Base-by-base conservation (phyloP, 2,888 invertebrate species). In the Spilosoma lubricipeda region DNA sequence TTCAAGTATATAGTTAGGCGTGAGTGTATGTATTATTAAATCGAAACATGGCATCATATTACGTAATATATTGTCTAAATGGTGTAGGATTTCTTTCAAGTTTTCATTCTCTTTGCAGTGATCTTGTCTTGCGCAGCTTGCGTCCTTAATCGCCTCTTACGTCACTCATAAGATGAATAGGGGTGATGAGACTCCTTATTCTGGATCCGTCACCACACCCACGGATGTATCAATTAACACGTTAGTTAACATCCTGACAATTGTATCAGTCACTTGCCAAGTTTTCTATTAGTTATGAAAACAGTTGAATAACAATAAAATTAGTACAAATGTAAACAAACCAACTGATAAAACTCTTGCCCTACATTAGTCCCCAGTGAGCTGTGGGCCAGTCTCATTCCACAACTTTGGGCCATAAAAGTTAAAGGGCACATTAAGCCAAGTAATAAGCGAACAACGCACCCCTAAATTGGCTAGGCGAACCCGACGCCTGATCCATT, bases 341-440 rank as follows among this genome's bases (percentile, higher is more conserved):
- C 88, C 79, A 85, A 88, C 90, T 91, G 92, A 94, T 94, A 93
- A 94, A 94, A 93, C 92, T 93, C 89, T 82, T 87, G 89, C 88
- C 91, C 89, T 91, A 92, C 90, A 93, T 94, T 92, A 93, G 91
- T 91, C 93, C 92, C 92, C 80, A 81, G 89, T 81, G 90, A 87
- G 87, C 82, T 78, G 80, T 76, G 79, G 83, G 77, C 82, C 86
- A 85, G 87, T 85, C 89, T 92, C 92, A 92, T 94, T 94, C 88
- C 91, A 81, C 87, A 95, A 95, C 92, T 95, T 94, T 86, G 83
- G 79, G 88, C 93, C 94, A 93, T 95, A 95, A 95, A 95, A 95
- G 94, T 94, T 95, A 95, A 94, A 94, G 94, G 93, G 92, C 91
- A 92, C 94, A 94, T 95, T 95, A 95, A 91, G 89, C 90, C 92